Percentiles rank a stretch among this genome's conserved stretches.
Evolutionary conservation across 2,797 vertebrate genomes (phyloP).

Genomic region (Spinus olivaceus): DNA sequence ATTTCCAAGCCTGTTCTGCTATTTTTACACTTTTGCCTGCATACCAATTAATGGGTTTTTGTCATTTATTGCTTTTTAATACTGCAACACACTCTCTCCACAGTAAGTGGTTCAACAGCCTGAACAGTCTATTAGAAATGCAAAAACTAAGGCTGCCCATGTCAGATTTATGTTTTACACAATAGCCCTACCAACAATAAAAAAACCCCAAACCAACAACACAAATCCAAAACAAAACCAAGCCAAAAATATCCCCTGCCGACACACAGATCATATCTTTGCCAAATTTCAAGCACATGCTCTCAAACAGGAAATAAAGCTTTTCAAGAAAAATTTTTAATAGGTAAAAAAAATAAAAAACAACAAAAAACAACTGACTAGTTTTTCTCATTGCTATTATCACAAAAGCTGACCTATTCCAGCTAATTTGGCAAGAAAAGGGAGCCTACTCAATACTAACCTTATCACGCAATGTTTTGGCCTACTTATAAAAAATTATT

Average conservation of each 20-base stretch:
- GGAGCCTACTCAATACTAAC: background rate
- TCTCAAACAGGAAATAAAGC: slow-evolving; percentile 14
- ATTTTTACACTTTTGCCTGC: background rate
- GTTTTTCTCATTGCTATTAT: background rate
- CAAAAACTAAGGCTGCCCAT: background rate
- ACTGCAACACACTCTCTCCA: background rate
- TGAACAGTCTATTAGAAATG: background rate
- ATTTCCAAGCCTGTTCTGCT: background rate
- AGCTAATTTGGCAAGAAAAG: background rate
- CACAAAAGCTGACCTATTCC: background rate
- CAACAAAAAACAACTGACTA: background rate
- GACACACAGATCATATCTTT: background rate
- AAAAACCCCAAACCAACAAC: background rate
- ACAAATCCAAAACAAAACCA: background rate
- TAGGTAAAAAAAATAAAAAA: background rate
- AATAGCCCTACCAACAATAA: background rate
- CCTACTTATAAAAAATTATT: background rate
- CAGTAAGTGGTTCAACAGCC: background rate
- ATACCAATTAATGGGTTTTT: background rate
- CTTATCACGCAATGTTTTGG: background rate
- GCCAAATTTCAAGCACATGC: background rate
- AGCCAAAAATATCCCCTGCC: background rate
- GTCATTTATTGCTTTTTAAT: background rate
- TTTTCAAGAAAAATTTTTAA: slow-evolving; percentile 22
- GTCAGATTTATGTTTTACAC: background rate